These are phyloP conservation scores for Bembecia ichneumoniformis DNA, from an alignment of 2,888 invertebrate species.

Conservation along the genomic window DNA sequence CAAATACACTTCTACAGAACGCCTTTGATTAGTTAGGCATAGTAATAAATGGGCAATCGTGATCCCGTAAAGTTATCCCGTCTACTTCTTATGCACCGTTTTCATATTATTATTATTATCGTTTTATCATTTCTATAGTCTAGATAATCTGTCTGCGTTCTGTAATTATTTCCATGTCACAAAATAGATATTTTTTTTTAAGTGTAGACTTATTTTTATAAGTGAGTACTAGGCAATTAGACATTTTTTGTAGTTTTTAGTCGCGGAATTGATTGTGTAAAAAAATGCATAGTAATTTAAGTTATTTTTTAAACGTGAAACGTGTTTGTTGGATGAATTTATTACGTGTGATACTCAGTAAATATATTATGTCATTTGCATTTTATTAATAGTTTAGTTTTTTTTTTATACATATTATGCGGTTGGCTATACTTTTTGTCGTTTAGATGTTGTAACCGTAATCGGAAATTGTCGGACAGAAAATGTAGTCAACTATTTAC, in stretches of 20 bases:
- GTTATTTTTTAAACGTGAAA: neutral
- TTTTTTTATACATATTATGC: slow-evolving; percentile 14
- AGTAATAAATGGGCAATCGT: too few species aligned
- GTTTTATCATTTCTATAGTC: too few species aligned
- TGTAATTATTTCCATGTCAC: slow-evolving; percentile 6
- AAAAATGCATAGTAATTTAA: neutral
- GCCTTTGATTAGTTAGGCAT: too few species aligned
- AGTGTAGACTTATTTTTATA: neutral
- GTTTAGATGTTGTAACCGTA: slow-evolving; percentile 8
- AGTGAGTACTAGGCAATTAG: neutral
- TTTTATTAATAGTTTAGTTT: slow-evolving; percentile 22
- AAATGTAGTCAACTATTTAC: neutral
- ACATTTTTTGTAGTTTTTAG: neutral
- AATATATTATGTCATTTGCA: slow-evolving; percentile 25
- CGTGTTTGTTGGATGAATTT: slow-evolving; percentile 1
- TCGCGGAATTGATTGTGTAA: neutral
- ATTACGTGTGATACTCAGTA: slow-evolving; percentile 40
- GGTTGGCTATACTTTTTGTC: slow-evolving; percentile 14
- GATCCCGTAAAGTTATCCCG: too few species aligned
- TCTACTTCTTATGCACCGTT: too few species aligned
- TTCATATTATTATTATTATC: too few species aligned
- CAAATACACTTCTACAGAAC: too few species aligned
- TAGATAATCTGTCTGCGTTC: too few species aligned
- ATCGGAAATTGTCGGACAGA: too few species aligned
- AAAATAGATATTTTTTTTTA: slow-evolving; percentile 1